phyloP scores from a whole-genome alignment of 2,113 vertebrate species.

The Zosterops borbonicus region DNA sequence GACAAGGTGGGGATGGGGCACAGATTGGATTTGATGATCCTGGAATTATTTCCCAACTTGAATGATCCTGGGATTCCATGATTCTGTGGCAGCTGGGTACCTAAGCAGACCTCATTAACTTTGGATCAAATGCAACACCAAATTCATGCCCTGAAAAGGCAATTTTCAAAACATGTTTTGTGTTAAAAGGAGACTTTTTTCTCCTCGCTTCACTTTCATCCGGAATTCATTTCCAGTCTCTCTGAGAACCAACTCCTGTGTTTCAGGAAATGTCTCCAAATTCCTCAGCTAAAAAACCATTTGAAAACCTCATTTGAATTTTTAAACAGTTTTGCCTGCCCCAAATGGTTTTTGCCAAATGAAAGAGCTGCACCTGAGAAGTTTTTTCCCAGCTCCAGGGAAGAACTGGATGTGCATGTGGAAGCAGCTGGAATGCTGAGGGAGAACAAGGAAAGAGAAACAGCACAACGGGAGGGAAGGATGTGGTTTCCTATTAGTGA shows the following conservation, averaged over 20 bases:
- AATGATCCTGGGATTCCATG: not conserved
- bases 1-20: not conserved
- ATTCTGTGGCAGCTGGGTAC: not conserved
- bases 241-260: not conserved
- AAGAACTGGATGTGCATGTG: not conserved
- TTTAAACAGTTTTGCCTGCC: not conserved
- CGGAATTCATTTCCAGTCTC: not conserved
- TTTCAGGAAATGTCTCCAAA: not conserved
- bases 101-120: not conserved
- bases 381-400: not conserved
- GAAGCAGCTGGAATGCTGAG: not conserved
- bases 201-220: not conserved
- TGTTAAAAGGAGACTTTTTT: not conserved
- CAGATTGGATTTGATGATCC: rapidly evolving
- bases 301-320: not conserved
- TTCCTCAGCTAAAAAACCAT: not conserved
- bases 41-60: not conserved
- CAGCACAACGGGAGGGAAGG: rapidly evolving
- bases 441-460: not conserved
- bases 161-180: not conserved
- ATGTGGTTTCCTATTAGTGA: rapidly evolving
- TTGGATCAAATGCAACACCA: not conserved
- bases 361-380: not conserved
- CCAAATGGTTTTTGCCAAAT: not conserved
- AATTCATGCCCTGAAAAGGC: not conserved